Evolutionary conservation across 2,888 invertebrate genomes (phyloP).

Genomic region (Molorchus minor): DNA sequence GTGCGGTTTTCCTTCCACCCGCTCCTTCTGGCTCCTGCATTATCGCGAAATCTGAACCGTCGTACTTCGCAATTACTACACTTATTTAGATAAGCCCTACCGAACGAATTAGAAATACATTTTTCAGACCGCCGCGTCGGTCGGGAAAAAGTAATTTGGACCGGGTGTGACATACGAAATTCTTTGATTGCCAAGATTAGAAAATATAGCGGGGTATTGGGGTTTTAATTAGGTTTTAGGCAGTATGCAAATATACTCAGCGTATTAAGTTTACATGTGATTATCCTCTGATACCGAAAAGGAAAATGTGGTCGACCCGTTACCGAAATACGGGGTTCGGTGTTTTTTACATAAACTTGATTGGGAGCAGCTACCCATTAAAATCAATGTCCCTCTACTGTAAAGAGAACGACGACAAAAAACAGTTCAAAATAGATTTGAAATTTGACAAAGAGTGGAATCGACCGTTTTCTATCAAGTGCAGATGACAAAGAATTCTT

Average conservation of each 20-base stretch:
- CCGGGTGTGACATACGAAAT: conserved; percentile 9
- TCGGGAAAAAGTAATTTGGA: conserved; percentile 14
- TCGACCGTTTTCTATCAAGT: no score
- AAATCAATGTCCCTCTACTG: no score
- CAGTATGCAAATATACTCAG: conserved; percentile 21
- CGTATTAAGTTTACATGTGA: conserved; percentile 16
- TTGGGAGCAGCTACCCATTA: no score
- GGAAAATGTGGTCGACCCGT: no score
- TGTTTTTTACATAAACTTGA: no score
- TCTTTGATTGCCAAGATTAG: conserved; percentile 19
- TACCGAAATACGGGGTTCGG: no score
- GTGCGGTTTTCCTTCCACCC: conserved; percentile 48
- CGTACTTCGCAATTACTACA: conserved; percentile 46
- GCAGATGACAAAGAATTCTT: no score
- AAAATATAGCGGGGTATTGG: conserved; percentile 13
- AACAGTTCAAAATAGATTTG: no score
- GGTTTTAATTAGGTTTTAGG: conserved; percentile 24
- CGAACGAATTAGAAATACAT: conserved; percentile 28
- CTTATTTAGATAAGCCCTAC: conserved; percentile 47
- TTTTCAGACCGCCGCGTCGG: conserved; percentile 2
- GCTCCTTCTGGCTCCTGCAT: conserved; percentile 36
- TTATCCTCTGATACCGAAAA: conserved; percentile 16
- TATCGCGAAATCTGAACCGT: conserved; percentile 44
- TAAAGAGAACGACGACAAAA: no score
- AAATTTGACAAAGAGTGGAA: no score